phyloP scores from a whole-genome alignment of 1,140 invertebrate species.

The Chymomyza costata region DNA sequence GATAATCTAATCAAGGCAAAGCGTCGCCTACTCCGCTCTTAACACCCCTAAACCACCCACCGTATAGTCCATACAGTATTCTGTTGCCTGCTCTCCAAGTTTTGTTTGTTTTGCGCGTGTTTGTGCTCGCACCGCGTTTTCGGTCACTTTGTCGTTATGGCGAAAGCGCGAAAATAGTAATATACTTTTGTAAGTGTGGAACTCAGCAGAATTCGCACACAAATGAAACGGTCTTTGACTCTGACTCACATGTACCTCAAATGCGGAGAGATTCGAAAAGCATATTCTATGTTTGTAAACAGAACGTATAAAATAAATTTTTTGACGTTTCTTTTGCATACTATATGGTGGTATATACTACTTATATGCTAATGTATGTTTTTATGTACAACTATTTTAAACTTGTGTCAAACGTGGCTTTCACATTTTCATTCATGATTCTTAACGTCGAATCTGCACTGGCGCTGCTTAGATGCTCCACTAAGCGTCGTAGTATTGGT shows the following conservation, averaged over 20 bases:
- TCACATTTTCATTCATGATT: constrained; percentile 56
- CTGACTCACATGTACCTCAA: neutral
- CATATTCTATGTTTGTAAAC: constrained; percentile 55
- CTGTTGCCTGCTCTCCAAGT: constrained; percentile 4
- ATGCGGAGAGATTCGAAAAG: constrained; percentile 37
- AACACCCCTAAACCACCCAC: neutral
- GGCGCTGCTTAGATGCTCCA: constrained; percentile 5
- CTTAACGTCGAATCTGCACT: neutral
- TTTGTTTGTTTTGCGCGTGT: constrained; percentile 67
- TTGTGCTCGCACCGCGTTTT: constrained; percentile 44
- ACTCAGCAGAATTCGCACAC: constrained; percentile 6
- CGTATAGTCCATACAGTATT: constrained; percentile 1
- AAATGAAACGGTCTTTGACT: constrained; percentile 7
- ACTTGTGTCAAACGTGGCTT: constrained; percentile 35
- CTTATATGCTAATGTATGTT: too few species aligned
- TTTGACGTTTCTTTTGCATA: constrained; percentile 39
- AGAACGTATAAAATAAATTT: constrained; percentile 28
- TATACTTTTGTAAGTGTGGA: constrained; percentile 28
- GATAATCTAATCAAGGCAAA: constrained; percentile 42
- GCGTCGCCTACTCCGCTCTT: constrained; percentile 4
- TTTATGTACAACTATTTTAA: too few species aligned
- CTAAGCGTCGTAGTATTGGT: too few species aligned
- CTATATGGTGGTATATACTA: too few species aligned
- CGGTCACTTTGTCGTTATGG: constrained; percentile 26
- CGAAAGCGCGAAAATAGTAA: constrained; percentile 54